phyloP scores from a whole-genome alignment of 2,797 vertebrate species.

The Micrastur ruficollis region DNA sequence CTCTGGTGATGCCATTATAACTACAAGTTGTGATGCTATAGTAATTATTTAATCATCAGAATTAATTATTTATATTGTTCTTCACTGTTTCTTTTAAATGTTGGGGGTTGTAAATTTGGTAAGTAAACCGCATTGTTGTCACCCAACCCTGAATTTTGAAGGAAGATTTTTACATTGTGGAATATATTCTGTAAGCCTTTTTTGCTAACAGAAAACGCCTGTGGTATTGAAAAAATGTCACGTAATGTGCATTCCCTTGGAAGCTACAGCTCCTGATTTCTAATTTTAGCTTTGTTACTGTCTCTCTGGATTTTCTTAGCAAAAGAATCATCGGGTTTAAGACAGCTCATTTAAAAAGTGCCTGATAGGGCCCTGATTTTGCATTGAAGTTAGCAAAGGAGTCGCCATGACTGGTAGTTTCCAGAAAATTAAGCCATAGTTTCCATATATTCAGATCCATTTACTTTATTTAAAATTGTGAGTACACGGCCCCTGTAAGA shows the following conservation, averaged over 20 bases:
- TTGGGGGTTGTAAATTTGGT: not conserved
- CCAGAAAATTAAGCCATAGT: not conserved
- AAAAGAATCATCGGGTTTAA: not conserved
- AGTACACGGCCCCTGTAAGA: not conserved
- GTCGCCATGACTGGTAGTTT: not conserved
- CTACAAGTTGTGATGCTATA: not conserved
- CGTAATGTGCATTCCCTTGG: not conserved
- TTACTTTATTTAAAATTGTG: not conserved
- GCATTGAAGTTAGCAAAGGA: not conserved
- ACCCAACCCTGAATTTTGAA: not conserved
- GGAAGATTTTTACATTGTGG: not conserved
- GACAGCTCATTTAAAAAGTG: not conserved
- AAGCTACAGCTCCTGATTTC: slow-evolving; percentile 40
- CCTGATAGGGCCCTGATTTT: not conserved
- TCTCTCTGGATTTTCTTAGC: slow-evolving; percentile 2
- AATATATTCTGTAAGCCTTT: not conserved
- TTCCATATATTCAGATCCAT: not conserved
- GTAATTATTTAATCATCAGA: not conserved
- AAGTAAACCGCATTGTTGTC: not conserved
- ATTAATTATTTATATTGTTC: not conserved
- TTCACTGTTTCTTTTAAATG: not conserved
- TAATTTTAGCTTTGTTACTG: slow-evolving; percentile 56
- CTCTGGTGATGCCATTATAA: not conserved
- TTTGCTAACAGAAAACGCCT: slow-evolving; percentile 13
- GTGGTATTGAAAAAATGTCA: slow-evolving; percentile 47